Base-by-base conservation (phyloP, 2,888 invertebrate species). In the Lasioglossum calceatum region DNA sequence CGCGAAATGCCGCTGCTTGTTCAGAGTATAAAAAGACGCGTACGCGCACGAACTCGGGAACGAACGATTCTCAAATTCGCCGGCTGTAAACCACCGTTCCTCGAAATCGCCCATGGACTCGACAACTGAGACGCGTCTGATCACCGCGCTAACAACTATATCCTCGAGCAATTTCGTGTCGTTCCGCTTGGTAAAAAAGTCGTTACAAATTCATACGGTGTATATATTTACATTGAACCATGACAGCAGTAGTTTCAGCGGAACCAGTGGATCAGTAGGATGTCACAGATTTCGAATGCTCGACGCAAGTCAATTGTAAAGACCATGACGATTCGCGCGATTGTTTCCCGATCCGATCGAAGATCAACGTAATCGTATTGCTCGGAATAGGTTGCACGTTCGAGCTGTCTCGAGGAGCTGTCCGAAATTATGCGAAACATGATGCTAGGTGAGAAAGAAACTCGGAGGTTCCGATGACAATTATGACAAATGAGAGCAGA, bases 341-440 rank as follows among this genome's bases (percentile, higher is more conserved):
- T 32, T 32, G 14, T 50, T 27, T 50, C 42, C n/a, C 42, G 42
- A 42, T 71, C 58, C 42, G 70, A 71, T 71, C n/a, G 39, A 71
- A 12, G 70, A 39, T 23, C 14, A n/a, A 42, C 0, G 42, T 42
- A 70, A 14, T 42, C 39, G 42, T 71, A 71, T 71, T 73, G 32
- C 73, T 73, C 50, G 10, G 32, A 27, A 44, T 8, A 79, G 92
- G 93, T 93, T 92, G 92, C 92, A 90, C 92, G 89, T 91, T 93
- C 92, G 92, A 93, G 94, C 93, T 32, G 54, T 67, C 77, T 44
- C 23, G 44, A 61, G 74, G 44, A 61, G 74, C 61, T 44, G 27
- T 44, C n/a, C n/a, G 44, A 61, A 32, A 76, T 27, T 7, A 64
- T 32, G 32, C 64, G 39, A 58, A 58, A 58, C 58, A 58, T 12